phyloP scores from a whole-genome alignment of 2,113 vertebrate species.

The Crotalus viridis region DNA sequence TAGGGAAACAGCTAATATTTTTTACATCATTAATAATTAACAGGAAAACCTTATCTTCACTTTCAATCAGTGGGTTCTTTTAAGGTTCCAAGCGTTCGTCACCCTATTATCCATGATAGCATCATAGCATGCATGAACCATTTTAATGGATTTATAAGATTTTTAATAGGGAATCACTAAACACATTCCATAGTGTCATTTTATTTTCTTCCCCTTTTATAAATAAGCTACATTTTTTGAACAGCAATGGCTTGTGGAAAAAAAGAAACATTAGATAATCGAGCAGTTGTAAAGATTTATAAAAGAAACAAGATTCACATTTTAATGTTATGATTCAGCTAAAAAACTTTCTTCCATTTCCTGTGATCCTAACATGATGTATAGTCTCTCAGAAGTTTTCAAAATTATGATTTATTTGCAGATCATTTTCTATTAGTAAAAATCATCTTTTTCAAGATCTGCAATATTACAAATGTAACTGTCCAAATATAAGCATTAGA shows the following conservation, averaged over 20 bases:
- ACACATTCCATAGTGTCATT: conserved; percentile 41
- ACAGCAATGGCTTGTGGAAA: conserved; percentile 46
- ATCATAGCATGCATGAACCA: conserved; percentile 6
- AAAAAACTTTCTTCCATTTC: background rate
- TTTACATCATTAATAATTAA: conserved; percentile 14
- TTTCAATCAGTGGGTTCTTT: conserved; percentile 34
- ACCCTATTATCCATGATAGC: conserved; percentile 15
- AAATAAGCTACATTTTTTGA: conserved; percentile 54
- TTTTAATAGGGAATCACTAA: conserved; percentile 15
- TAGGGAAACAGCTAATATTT: conserved; percentile 2
- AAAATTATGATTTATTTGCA: background rate
- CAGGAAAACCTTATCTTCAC: conserved; percentile 20
- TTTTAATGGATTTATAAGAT: conserved; percentile 44
- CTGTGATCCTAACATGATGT: background rate
- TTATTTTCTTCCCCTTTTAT: conserved; percentile 42
- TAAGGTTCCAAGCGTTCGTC: background rate
- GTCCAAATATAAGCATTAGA: background rate
- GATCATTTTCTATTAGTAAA: background rate
- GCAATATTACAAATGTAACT: background rate
- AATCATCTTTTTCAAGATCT: background rate
- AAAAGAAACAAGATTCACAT: background rate
- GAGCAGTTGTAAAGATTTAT: conserved; percentile 37
- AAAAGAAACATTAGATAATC: conserved; percentile 28
- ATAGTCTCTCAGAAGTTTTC: background rate
- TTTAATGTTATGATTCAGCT: background rate